Evolutionary conservation across 1,140 invertebrate genomes (phyloP), one percentile per base, ranked within the genome.

Genomic region (Calephelis virginiensis): DNA sequence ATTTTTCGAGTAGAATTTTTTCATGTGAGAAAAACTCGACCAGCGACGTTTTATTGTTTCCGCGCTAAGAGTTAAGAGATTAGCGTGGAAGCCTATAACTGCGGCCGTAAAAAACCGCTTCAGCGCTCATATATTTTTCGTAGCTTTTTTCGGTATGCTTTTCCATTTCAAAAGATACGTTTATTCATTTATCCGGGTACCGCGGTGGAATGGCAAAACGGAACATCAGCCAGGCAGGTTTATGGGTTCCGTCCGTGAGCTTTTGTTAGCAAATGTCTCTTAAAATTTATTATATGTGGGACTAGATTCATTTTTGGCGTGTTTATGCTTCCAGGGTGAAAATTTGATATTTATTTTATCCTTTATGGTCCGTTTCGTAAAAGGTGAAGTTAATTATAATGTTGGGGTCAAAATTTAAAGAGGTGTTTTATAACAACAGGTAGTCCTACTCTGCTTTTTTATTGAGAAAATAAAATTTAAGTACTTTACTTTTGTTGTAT

Each of bases 51-150:
- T 82, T 81, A 82, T 82, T 82, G 80, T 79, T 80, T 80, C 75
- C 74, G 72, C 75, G 75, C 74, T 74, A 80, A 80, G 76, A 82
- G 80, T 80, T 80, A 80, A 81, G 80, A 82, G 80, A 82, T 82
- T 82, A 82, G 75, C 75, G 68, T 69, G 68, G 74, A 80, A 77
- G 78, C 77, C 78, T 80, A 82, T 80, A 80, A 78, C 76, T 70
- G 75, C 59, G 68, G 73, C 74, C 70, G 73, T 81, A 78, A 80
- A 81, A 82, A 73, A 73, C 71, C 71, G 72, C 71, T 76, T 75
- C 71, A 73, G 70, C 68, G 70, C 70, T 76, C 73, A 75, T 76
- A 76, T 76, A 78, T 78, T 78, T 77, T 77, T 74, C 63, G 71
- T 73, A 68, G 66, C 66, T 71, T 80, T 81, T 80, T 82, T 81